Evolutionary conservation across 2,113 vertebrate genomes (phyloP).

Genomic region (Sinocyclocheilus anshuiensis): DNA sequence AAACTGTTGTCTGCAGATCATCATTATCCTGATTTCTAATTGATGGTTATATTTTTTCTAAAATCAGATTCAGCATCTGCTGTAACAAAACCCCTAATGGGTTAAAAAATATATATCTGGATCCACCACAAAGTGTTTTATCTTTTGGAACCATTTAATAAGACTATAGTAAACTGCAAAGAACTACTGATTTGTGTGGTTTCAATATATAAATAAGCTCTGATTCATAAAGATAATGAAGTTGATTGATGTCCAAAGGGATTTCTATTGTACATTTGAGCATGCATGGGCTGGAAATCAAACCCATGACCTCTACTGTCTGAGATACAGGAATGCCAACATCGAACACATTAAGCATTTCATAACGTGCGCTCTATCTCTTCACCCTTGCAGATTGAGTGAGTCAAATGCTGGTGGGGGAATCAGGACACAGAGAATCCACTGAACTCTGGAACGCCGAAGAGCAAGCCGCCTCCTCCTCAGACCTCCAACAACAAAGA

Average conservation of each 20-base stretch:
- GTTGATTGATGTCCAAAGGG: not conserved
- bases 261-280: not conserved
- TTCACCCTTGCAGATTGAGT: constrained; percentile 51
- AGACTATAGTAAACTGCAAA: not conserved
- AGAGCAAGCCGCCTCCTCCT: constrained; percentile 43
- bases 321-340: not conserved
- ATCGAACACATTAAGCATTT: not conserved
- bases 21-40: too few species aligned
- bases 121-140: not conserved
- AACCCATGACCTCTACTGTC: not conserved
- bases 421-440: constrained; percentile 27
- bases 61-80: not conserved
- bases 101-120: not conserved
- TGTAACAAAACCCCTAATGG: not conserved
- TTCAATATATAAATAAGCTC: not conserved
- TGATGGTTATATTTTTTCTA: not conserved
- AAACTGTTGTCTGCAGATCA: too few species aligned
- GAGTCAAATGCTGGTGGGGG: constrained; percentile 2
- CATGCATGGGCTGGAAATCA: not conserved
- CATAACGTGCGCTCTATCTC: constrained; percentile 4
- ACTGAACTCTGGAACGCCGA: constrained; percentile 38
- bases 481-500: constrained; percentile 53
- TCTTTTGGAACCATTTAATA: not conserved
- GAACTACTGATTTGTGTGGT: not conserved
- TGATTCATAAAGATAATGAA: not conserved